Percentiles rank a stretch among this genome's conserved stretches.
phyloP scores from a whole-genome alignment of 1,140 invertebrate species.

The Antheraea pernyi region DNA sequence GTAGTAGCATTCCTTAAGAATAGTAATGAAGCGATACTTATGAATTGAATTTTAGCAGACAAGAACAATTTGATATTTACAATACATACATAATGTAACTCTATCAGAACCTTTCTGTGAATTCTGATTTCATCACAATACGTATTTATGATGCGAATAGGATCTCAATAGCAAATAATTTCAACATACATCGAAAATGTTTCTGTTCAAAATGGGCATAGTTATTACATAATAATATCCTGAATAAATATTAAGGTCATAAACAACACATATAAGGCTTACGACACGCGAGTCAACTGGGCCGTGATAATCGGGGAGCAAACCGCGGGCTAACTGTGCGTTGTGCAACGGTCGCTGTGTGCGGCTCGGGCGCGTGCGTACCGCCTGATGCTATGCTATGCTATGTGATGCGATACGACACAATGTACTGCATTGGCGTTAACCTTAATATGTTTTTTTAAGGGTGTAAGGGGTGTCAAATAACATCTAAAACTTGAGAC shows the following conservation, averaged over 20 bases:
- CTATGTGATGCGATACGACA: neutral
- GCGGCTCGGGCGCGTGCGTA: neutral
- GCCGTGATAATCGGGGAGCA: constrained; percentile 51
- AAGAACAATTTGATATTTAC: no score
- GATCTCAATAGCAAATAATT: no score
- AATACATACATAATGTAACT: no score
- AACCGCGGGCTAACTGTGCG: constrained; percentile 36
- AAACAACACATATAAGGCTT: constrained; percentile 39
- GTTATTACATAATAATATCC: neutral
- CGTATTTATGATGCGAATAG: no score
- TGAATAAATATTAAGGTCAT: constrained; percentile 29
- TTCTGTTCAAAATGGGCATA: neutral
- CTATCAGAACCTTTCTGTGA: no score
- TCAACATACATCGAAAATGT: neutral
- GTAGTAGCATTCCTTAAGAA: no score
- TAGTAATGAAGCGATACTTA: no score
- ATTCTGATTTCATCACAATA: no score
- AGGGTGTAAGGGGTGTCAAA: no score
- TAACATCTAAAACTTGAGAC: no score
- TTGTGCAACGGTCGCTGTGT: constrained; percentile 41
- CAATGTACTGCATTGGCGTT: neutral
- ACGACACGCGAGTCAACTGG: constrained; percentile 54
- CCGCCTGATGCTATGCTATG: neutral
- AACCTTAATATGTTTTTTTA: no score
- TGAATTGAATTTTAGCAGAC: no score